These are phyloP conservation scores for Botia kubotai DNA, from an alignment of 2,797 vertebrate genomes.

Conservation along the genomic window DNA sequence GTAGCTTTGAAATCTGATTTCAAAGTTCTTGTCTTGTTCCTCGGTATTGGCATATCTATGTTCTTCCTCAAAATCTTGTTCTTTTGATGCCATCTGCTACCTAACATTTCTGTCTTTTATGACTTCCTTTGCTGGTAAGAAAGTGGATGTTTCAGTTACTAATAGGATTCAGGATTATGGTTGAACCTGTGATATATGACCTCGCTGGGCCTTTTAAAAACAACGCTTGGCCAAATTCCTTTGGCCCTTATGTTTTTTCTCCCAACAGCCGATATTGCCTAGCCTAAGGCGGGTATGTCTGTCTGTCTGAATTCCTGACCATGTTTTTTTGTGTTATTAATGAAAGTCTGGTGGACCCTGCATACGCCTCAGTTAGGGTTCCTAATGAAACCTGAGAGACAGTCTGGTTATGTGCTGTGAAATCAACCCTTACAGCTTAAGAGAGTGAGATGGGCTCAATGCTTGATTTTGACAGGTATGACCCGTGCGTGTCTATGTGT, in stretches of 20 bases:
- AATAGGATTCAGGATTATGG: slow-evolving; percentile 52
- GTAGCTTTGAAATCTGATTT: slow-evolving; percentile 57
- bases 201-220: slow-evolving; percentile 35
- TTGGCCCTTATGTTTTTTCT: slow-evolving; percentile 40
- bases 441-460: slow-evolving; percentile 19
- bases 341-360: slow-evolving; percentile 1
- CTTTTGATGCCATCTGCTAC: slow-evolving; percentile 11
- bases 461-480: slow-evolving; percentile 12
- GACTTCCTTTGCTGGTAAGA: slow-evolving; percentile 29
- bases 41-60: not conserved
- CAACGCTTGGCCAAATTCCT: slow-evolving; percentile 35
- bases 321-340: slow-evolving; percentile 41
- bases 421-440: slow-evolving; percentile 27
- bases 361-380: slow-evolving; percentile 29
- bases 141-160: slow-evolving; percentile 46
- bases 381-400: slow-evolving; percentile 28
- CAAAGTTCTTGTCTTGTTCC: not conserved
- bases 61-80: not conserved
- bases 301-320: slow-evolving; percentile 40
- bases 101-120: slow-evolving; percentile 13
- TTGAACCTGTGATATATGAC: slow-evolving; percentile 50
- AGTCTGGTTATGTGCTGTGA: slow-evolving; percentile 8
- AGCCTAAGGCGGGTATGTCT: slow-evolving; percentile 26
- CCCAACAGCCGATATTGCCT: slow-evolving; percentile 8
- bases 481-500: not conserved